Percentiles rank a stretch among this genome's conserved stretches.
Conservation (phyloP, 2,113 vertebrate species). For the Gymnobelideus leadbeateri region DNA sequence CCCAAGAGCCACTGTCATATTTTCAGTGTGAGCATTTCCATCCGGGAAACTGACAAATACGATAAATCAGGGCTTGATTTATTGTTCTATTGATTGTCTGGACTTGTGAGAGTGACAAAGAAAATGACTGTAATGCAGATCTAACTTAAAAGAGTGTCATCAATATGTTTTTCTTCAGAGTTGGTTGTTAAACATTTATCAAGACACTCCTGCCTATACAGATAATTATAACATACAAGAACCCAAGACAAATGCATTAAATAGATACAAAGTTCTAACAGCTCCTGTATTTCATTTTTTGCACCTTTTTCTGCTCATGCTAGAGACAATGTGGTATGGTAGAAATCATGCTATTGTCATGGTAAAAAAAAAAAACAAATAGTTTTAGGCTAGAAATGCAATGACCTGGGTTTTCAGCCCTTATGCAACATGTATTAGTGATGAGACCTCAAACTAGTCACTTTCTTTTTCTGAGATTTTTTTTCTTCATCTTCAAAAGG, state of each 20-base stretch:
- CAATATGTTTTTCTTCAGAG: neutral
- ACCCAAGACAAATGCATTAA: neutral
- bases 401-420: neutral
- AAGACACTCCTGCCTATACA: neutral
- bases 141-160: neutral
- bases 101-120: neutral
- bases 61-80: neutral
- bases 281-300: neutral
- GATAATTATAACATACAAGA: neutral
- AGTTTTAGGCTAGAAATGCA: neutral
- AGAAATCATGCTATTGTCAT: neutral
- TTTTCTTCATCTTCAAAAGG: neutral
- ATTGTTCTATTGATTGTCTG: neutral
- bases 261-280: neutral
- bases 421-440: neutral
- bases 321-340: neutral
- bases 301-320: neutral
- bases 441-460: neutral
- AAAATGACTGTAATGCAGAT: neutral
- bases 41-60: neutral
- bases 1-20: neutral
- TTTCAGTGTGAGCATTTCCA: neutral
- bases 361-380: neutral
- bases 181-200: neutral
- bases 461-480: neutral